Conservation (phyloP, 2,888 invertebrate genomes). For the Leptothorax acervorum region DNA sequence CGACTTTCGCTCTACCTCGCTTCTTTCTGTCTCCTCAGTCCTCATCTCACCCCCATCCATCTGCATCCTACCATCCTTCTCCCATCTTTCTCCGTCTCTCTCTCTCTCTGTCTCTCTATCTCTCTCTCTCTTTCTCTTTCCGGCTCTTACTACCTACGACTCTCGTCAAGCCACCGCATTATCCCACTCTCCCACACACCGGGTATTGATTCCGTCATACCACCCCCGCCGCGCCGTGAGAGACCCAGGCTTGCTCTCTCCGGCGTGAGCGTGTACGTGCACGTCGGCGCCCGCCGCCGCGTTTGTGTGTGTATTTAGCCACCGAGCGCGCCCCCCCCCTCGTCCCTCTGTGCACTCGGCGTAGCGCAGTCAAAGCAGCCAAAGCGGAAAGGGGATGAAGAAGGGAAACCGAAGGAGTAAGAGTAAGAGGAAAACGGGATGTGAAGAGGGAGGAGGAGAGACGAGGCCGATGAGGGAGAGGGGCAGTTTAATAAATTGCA, state of each 20-base stretch:
- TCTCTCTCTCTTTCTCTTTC: constrained; percentile 35
- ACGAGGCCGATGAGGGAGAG: constrained; percentile 52
- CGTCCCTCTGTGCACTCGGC: constrained; percentile 9
- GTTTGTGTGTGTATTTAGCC: constrained; percentile 60
- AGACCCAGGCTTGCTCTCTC: constrained; percentile 73
- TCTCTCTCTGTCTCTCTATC: no score
- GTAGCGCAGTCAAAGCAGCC: constrained; percentile 63
- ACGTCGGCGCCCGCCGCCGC: constrained; percentile 31
- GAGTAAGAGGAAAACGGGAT: constrained; percentile 7
- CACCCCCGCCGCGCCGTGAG: constrained; percentile 71
- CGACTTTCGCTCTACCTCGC: constrained; percentile 53
- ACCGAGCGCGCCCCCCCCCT: constrained; percentile 42
- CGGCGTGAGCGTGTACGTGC: constrained; percentile 44
- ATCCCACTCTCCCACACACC: constrained; percentile 82
- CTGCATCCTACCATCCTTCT: neutral
- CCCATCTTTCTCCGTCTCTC: constrained; percentile 10
- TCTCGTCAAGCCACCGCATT: constrained; percentile 83
- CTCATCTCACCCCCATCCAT: constrained; percentile 26
- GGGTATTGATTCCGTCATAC: constrained; percentile 83
- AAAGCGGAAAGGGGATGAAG: constrained; percentile 34
- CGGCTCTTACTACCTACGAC: constrained; percentile 73
- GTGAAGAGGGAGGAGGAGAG: constrained; percentile 26
- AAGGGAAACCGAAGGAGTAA: constrained; percentile 35
- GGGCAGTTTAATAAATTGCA: constrained; percentile 81
- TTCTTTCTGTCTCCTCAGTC: constrained; percentile 43